A percentile compares a stretch with the other conserved stretches of the same genome.
phyloP scores from a whole-genome alignment of 2,113 vertebrate species.

The Tor tambroides region DNA sequence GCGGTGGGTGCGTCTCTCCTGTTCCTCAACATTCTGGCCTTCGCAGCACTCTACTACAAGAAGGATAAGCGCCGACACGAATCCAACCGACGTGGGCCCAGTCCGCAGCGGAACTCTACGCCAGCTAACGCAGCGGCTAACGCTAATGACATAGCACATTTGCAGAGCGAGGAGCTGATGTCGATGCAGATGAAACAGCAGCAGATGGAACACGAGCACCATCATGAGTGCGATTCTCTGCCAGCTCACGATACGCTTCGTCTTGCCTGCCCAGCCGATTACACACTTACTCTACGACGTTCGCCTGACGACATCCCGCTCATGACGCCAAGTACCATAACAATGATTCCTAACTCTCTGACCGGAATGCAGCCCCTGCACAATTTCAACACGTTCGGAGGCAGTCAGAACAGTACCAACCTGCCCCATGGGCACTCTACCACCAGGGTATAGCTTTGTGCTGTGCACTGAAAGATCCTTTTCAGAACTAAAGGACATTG shows the following conservation, averaged over 20 bases:
- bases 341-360: slow-evolving; percentile 93
- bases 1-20: slow-evolving; percentile 93
- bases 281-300: slow-evolving; percentile 82
- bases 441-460: slow-evolving; percentile 89
- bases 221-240: slow-evolving; percentile 86
- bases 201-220: slow-evolving; percentile 84
- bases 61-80: slow-evolving; percentile 93
- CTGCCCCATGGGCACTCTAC: slow-evolving; percentile 94
- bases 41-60: slow-evolving; percentile 95
- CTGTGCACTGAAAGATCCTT: not conserved
- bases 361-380: slow-evolving; percentile 91
- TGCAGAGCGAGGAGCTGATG: slow-evolving; percentile 92
- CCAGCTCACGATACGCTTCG: slow-evolving; percentile 86
- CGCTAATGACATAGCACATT: slow-evolving; percentile 85
- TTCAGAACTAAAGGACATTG: slow-evolving; percentile 29
- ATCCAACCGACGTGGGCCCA: slow-evolving; percentile 84
- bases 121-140: slow-evolving; percentile 55
- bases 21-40: slow-evolving; percentile 95
- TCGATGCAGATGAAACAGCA: slow-evolving; percentile 94
- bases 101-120: slow-evolving; percentile 80
- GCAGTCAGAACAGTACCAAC: slow-evolving; percentile 93
- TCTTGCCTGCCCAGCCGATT: slow-evolving; percentile 87
- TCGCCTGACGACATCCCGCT: slow-evolving; percentile 85
- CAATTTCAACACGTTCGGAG: slow-evolving; percentile 92
- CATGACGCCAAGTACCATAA: slow-evolving; percentile 92